These are phyloP conservation scores for Ylistrum balloti DNA, from an alignment of 1,140 invertebrate species.

Conservation along the genomic window DNA sequence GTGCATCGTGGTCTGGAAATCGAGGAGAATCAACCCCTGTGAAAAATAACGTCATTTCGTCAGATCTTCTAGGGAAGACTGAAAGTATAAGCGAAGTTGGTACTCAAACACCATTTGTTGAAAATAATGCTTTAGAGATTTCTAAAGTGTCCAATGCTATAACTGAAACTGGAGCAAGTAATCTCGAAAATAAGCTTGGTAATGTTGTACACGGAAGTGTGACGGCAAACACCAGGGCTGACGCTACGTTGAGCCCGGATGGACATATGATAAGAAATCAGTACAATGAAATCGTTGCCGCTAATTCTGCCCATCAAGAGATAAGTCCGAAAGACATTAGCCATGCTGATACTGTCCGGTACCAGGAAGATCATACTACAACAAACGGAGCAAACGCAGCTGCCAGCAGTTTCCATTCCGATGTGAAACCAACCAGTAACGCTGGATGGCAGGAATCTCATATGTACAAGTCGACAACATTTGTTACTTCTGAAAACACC, in stretches of 20 bases:
- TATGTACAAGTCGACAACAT: neutral
- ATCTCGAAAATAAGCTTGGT: neutral
- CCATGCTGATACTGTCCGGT: neutral
- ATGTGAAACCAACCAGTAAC: neutral
- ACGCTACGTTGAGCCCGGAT: neutral
- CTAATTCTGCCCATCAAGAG: neutral
- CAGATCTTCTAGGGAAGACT: too few relatives aligned
- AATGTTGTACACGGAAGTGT: conserved; percentile 2
- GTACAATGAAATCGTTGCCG: neutral
- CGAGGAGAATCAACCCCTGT: neutral
- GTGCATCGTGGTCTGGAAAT: neutral
- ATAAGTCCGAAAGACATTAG: neutral
- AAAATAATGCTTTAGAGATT: neutral
- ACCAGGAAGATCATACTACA: neutral
- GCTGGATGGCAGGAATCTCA: neutral
- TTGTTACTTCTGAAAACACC: neutral
- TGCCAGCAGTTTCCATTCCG: too few relatives aligned
- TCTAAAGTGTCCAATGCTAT: neutral
- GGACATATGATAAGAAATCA: neutral
- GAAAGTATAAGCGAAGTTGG: neutral
- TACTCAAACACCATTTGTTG: neutral
- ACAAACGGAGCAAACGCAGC: neutral
- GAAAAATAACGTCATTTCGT: neutral
- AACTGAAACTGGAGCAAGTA: neutral
- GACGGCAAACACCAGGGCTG: neutral